Base-by-base conservation (phyloP, 1,140 invertebrate species). In the Heliothis subflexa region DNA sequence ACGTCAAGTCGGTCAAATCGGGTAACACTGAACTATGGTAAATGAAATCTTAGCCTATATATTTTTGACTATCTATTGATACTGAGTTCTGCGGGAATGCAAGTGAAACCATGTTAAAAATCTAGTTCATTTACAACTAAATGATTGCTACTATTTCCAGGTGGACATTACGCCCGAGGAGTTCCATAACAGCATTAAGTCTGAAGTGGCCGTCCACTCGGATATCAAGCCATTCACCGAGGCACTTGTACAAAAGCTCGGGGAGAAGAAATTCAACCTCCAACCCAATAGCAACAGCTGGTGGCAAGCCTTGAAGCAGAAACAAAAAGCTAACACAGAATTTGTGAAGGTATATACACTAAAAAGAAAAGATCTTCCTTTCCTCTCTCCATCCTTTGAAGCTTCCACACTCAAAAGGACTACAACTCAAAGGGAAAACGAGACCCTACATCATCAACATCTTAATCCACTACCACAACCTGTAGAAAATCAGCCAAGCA, bases 101-200 rank as follows among this genome's bases (percentile, higher is more conserved):
- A n/a, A n/a, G n/a, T n/a, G n/a, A n/a, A n/a, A n/a, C n/a, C n/a
- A n/a, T n/a, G n/a, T 25, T 25, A 25, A 25, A 25, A 25, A 25
- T 25, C 21, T 25, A 25, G 21, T 25, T 25, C 21, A 25, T 25
- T 1, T 4, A 7, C 33, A 33, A 5, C 33, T 40, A 40, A 40
- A 40, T 14, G 3, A 61, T 52, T 50, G 9, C 25, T 14, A 0
- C 25, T 28, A 14, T n/a, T 68, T 1, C 14, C 88, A 98, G 97
- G 97, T 99, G 10, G 99, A 99, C 88, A 96, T 99, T 72, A 96
- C 95, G 74, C 95, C 98, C 3, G 99, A 99, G 95, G 99, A 99
- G 92, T 95, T 99, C 74, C 97, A 99, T 85, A 99, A 99, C 90
- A 99, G 98, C 80, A 95, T 98, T 0, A 94, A 95, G 57, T 95